phyloP scores from a whole-genome alignment of 2,888 invertebrate genomes.

The Ganaspis brasiliensis region DNA sequence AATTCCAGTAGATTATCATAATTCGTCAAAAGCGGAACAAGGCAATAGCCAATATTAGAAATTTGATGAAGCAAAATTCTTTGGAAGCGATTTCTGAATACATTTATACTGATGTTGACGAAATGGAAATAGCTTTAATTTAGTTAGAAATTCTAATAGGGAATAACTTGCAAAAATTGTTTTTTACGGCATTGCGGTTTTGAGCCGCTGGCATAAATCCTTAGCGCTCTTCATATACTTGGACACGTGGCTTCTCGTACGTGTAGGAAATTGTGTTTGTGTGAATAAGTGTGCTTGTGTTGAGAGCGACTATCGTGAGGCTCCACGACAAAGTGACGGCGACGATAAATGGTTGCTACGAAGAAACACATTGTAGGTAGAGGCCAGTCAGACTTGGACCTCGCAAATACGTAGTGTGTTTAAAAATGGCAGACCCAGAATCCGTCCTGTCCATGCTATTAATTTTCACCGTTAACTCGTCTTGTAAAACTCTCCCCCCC shows the following conservation, averaged over 20 bases:
- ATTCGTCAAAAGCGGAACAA: too few species aligned
- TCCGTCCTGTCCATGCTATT: conserved; percentile 47
- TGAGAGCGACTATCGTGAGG: conserved; percentile 52
- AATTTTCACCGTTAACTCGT: conserved; percentile 47
- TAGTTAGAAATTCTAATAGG: neutral
- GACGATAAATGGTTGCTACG: conserved; percentile 61
- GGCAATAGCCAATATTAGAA: too few species aligned
- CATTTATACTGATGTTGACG: too few species aligned
- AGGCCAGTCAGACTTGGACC: conserved; percentile 53
- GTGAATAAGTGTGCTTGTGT: conserved; percentile 14
- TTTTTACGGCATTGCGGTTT: conserved; percentile 53
- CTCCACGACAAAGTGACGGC: conserved; percentile 59
- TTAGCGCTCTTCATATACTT: conserved; percentile 46
- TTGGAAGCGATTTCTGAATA: too few species aligned
- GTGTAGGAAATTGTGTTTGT: conserved; percentile 6
- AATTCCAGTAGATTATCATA: too few species aligned
- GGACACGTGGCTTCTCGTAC: conserved; percentile 26
- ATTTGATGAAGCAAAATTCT: too few species aligned
- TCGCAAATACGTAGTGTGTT: conserved; percentile 50
- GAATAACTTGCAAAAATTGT: conserved; percentile 13
- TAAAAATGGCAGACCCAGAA: conserved; percentile 55
- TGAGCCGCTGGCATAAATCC: conserved; percentile 54
- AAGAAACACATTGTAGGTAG: conserved; percentile 57
- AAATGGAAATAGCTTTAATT: neutral
- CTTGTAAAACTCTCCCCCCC: neutral